Base-by-base conservation (phyloP, 2,797 vertebrate species). In the Ctenopoma kingsleyae region DNA sequence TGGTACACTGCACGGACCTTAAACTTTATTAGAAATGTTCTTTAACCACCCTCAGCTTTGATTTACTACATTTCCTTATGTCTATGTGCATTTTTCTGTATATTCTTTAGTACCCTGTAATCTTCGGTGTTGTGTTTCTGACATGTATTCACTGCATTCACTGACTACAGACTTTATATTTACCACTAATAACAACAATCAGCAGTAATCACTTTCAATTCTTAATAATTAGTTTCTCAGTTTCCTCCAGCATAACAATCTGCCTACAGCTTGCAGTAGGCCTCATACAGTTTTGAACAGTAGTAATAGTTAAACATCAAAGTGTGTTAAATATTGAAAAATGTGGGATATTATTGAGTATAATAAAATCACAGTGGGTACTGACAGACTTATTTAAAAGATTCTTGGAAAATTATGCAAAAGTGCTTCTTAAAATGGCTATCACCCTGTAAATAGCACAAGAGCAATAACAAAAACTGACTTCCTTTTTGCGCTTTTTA, bases 221-320 rank as follows among this genome's bases (percentile, higher is more conserved):
- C 73, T 80, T 46, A 85, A 83, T 80, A 63, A 86, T 81, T 84
- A 75, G 69, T 77, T 69, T 70, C 57, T 67, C 49, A 15, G 53
- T 81, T 77, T 81, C 62, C 20, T 73, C 30, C 67, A 41, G 32
- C 16, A 32, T 20, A 44, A 76, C 60, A 71, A 58, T 38, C 13
- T 75, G 36, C 57, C 65, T 52, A 20, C 23, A 65, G 74, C 38
- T 50, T 27, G 47, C 52, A 63, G 44, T 55, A 53, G 19, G 51
- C 16, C 67, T 57, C 41, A 54, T 5, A 19, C 32, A 50, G 51
- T 56, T 71, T 62, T 49, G 15, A 74, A 57, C 38, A 50, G 44
- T 22, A 25, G 36, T 11, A 17, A 2, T 20, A 41, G 44, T 55
- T 50, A 76, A 65, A 80, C 76, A 41, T 69, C 49, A 47, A 25